A percentile compares a stretch with the other conserved stretches of the same genome.
phyloP scores from a whole-genome alignment of 2,113 vertebrate species.

The Megaleporinus macrocephalus region DNA sequence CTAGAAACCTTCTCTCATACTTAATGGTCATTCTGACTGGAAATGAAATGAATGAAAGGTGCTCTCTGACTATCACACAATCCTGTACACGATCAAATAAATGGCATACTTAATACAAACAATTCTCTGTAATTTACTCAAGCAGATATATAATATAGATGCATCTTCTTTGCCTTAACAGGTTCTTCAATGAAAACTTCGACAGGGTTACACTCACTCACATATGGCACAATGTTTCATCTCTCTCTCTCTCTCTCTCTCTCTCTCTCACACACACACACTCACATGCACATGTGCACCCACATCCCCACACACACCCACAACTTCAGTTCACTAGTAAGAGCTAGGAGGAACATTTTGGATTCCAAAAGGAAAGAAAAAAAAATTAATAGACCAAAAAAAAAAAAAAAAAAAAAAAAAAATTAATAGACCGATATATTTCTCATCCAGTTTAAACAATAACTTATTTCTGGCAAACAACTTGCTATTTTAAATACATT shows the following conservation, averaged over 20 bases:
- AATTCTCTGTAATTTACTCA: not conserved
- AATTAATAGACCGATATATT: not conserved
- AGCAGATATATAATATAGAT: conserved; percentile 43
- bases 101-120: conserved; percentile 7
- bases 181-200: conserved; percentile 39
- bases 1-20: too few species aligned
- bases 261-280: not conserved
- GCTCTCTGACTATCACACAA: not conserved
- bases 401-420: not conserved
- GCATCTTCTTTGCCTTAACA: conserved; percentile 12
- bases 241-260: not conserved
- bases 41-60: too few species aligned
- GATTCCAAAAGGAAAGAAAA: not conserved
- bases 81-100: not conserved
- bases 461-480: not conserved
- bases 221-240: conserved; percentile 70
- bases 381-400: not conserved
- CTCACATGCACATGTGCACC: not conserved
- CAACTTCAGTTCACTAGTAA: not conserved
- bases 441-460: conserved; percentile 16
- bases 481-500: not conserved
- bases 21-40: too few species aligned
- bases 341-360: not conserved
- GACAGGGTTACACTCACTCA: conserved; percentile 17
- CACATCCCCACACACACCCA: not conserved